Base-by-base conservation (phyloP, 2,888 invertebrate genomes). In the Brachypalpus laphriformis region DNA sequence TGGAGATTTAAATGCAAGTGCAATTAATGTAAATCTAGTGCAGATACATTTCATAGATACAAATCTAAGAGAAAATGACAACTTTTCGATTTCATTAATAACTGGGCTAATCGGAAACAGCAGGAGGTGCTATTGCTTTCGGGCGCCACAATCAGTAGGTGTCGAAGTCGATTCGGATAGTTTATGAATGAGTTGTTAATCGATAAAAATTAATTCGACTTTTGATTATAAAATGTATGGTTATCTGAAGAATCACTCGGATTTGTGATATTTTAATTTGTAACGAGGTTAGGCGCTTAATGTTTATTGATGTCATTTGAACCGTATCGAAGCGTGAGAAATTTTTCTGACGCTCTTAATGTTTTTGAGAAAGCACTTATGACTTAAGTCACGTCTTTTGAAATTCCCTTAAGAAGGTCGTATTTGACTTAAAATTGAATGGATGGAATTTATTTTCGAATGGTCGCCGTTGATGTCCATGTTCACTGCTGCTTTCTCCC, bases 71-170 rank as follows among this genome's bases (percentile, higher is more conserved):
- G 49, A 56, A 51, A 78, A 66, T 74, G 82, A 78, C 83, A 80
- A 80, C 80, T 80, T 65, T 51, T 80, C 49, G 74, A 59, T 75
- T 83, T 66, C 74, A 80, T 75, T 85, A 74, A 78, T 68, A 65
- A 80, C 42, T 61, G 56, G 68, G 63, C 68, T 80, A 83, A 78
- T 77, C 68, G 40, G 63, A 63, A 78, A 51, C 80, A 65, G 74
- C 78, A 63, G 80, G 75, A 14, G 72, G 76, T 70, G 70, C 74
- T 56, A 49, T 47, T 66, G 59, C 59, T 56, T 56, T 56, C 34
- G 56, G 71, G 78, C 78, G 78, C 78, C 81, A 81, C 66, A 34
- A 42, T 42, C 74, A 74, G 83, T 74, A 85, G 83, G 83, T 80
- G 83, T 85, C 74, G 65, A 85, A 74, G 75, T 65, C 74, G 42